A percentile compares a stretch with the other conserved stretches of the same genome.
These are phyloP conservation scores for Barbus barbus DNA, from an alignment of 2,113 vertebrate species.

Conservation along the genomic window DNA sequence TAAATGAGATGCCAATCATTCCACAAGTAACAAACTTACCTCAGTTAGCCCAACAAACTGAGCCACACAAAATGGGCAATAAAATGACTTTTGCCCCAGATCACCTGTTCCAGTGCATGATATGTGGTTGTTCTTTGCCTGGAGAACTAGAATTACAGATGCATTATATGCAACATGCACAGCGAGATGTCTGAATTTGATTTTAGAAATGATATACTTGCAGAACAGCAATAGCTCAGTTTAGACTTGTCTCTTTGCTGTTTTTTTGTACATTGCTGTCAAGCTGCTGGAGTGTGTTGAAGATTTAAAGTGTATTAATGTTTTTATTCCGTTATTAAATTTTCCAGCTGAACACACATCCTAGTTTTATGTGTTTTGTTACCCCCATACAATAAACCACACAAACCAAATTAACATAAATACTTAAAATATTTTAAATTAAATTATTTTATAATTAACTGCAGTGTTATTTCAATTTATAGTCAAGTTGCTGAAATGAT, in stretches of 20 bases:
- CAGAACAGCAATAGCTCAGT: background rate
- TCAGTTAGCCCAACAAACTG: slow-evolving; percentile 65
- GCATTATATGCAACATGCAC: slow-evolving; percentile 80
- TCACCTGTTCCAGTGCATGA: slow-evolving; percentile 76
- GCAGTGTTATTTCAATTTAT: background rate
- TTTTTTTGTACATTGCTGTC: slow-evolving; percentile 31
- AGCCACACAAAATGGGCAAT: slow-evolving; percentile 67
- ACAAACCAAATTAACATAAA: background rate
- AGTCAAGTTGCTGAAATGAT: background rate
- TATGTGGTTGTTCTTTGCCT: slow-evolving; percentile 74
- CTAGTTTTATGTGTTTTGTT: slow-evolving; percentile 4
- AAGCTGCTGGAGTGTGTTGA: slow-evolving; percentile 20
- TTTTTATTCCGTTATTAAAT: slow-evolving; percentile 42
- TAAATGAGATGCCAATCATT: slow-evolving; percentile 67
- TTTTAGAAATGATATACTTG: slow-evolving; percentile 6
- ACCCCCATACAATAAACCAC: background rate
- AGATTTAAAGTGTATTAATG: slow-evolving; percentile 23
- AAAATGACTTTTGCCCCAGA: slow-evolving; percentile 73
- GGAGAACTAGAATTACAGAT: slow-evolving; percentile 77
- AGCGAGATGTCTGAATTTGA: slow-evolving; percentile 75
- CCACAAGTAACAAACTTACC: slow-evolving; percentile 70
- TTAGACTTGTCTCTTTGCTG: background rate
- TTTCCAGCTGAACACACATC: slow-evolving; percentile 23
- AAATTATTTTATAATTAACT: background rate
- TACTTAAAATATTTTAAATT: background rate